These are phyloP conservation scores for Halcyon senegalensis DNA, from an alignment of 2,113 vertebrate species.

Conservation along the genomic window DNA sequence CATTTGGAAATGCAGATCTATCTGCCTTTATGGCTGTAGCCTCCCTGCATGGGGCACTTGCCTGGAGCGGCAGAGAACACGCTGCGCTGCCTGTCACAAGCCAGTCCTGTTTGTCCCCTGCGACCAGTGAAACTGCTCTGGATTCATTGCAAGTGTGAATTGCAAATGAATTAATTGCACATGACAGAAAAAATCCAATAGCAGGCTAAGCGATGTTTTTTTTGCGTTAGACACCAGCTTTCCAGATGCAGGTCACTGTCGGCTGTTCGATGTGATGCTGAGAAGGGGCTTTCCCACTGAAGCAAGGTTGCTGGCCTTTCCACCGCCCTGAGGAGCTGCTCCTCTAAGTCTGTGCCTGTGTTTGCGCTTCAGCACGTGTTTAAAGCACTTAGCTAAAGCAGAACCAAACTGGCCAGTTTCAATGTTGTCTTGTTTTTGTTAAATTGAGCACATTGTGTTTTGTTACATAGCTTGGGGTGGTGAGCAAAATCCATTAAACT, in stretches of 20 bases:
- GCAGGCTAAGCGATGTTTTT: neutral
- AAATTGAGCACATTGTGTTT: neutral
- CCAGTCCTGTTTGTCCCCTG: neutral
- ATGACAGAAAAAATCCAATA: rapidly evolving
- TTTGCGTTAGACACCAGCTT: neutral
- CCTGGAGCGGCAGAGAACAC: neutral
- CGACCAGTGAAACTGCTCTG: rapidly evolving
- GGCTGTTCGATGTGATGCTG: rapidly evolving
- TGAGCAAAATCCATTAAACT: slow-evolving; percentile 32
- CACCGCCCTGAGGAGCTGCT: neutral
- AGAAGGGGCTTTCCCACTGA: neutral
- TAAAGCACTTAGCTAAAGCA: neutral
- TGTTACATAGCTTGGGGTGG: neutral
- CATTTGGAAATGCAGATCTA: neutral
- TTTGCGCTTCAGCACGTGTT: neutral
- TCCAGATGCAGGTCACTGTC: neutral
- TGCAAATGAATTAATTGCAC: neutral
- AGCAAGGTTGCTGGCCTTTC: rapidly evolving
- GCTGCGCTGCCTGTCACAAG: rapidly evolving
- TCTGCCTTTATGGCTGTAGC: neutral
- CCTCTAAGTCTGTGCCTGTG: neutral
- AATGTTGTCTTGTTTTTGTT: neutral
- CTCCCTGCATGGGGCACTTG: neutral
- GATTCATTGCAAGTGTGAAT: neutral
- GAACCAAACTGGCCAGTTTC: neutral